Evolutionary conservation across 2,113 vertebrate genomes (phyloP), one percentile per base, ranked within the genome.

Genomic region (Chamaetylas fuelleborni): DNA sequence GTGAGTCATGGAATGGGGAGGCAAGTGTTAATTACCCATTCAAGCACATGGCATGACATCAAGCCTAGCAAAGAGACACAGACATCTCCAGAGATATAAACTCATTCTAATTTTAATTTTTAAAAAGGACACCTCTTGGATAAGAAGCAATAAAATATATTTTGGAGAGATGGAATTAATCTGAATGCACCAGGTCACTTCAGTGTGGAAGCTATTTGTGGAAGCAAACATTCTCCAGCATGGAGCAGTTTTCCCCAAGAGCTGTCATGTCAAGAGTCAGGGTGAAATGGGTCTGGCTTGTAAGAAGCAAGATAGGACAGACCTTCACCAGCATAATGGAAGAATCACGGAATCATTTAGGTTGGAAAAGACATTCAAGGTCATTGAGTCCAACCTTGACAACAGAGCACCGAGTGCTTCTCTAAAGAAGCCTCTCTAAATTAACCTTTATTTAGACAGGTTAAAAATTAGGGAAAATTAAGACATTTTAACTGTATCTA

Each of bases 21-120:
- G 73, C 19, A 83, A 78, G 60, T 40, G 64, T 15, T 76, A 70
- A 87, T 89, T 81, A 94, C 16, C 81, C 38, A 56, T n/a, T 78
- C 28, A 34, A 66, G 56, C 57, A 87, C 65, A 86, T 66, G 69
- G 50, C 18, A 14, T 78, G 65, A 74, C 84, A 74, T 84, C 77
- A 94, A 43, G 53, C 38, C 57, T 81, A 67, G 84, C 43, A 87
- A 67, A 84, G 78, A 74, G 28, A 81, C 3, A 0, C 1, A 67
- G 81, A 26, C 31, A 51, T 60, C 65, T 81, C 61, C 48, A 51
- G 2, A 7, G 69, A 51, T 42, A 29, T 17, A 58, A 84, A 89
- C 26, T 86, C 40, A n/a, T 64, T 60, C 54, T 42, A 42, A 67
- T 58, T 86, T 80, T 70, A 77, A 74, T 91, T 86, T 83, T 50